phyloP scores from a whole-genome alignment of 1,140 invertebrate genomes.

The Periplaneta americana region DNA sequence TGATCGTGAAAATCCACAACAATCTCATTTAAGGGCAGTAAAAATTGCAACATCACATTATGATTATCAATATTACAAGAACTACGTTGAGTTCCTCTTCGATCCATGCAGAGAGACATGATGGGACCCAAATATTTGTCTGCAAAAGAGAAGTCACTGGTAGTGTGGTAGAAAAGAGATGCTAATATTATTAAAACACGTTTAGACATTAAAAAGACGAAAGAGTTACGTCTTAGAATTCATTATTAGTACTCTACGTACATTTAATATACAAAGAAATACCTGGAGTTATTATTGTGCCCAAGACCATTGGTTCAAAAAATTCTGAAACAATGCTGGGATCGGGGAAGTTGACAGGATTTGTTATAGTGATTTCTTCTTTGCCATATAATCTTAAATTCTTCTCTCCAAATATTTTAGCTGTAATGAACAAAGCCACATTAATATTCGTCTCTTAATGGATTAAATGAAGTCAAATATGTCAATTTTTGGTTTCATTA shows the following conservation, averaged over 20 bases:
- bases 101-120: slow-evolving; percentile 67
- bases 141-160: too few species aligned
- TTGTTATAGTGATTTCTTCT: slow-evolving; percentile 70
- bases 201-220: slow-evolving; percentile 19
- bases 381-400: slow-evolving; percentile 61
- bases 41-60: slow-evolving; percentile 73
- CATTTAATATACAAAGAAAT: slow-evolving; percentile 24
- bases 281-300: slow-evolving; percentile 84
- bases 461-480: too few species aligned
- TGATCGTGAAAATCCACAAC: slow-evolving; percentile 93
- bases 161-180: slow-evolving; percentile 25
- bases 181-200: slow-evolving; percentile 3
- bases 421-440: slow-evolving; percentile 33
- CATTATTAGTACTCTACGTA: slow-evolving; percentile 5
- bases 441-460: too few species aligned
- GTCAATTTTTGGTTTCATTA: too few species aligned
- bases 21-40: slow-evolving; percentile 88
- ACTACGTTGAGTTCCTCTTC: slow-evolving; percentile 69
- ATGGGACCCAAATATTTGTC: slow-evolving; percentile 63
- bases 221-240: too few species aligned
- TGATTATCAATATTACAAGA: slow-evolving; percentile 75
- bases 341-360: slow-evolving; percentile 78
- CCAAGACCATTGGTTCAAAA: slow-evolving; percentile 83
- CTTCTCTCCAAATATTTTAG: slow-evolving; percentile 62
- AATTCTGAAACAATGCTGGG: slow-evolving; percentile 60